These are phyloP conservation scores for Calidris pygmaea DNA, from an alignment of 2,113 vertebrate genomes.

Conservation along the genomic window DNA sequence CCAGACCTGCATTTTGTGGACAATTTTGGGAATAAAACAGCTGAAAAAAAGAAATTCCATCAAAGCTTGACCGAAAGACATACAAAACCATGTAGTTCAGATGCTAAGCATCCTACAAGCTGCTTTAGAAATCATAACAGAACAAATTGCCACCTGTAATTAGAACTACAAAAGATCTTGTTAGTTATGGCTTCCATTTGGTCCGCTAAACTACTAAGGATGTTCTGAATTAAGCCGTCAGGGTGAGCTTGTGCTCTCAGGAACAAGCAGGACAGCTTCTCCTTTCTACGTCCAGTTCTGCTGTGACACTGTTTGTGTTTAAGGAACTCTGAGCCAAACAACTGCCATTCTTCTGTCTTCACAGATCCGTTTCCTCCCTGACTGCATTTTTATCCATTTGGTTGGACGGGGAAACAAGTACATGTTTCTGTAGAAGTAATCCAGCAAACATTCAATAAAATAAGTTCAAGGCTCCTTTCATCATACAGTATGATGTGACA, in stretches of 20 bases:
- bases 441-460: neutral
- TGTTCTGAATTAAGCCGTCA: neutral
- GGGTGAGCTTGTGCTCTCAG: neutral
- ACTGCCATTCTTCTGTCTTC: neutral
- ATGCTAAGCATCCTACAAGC: neutral
- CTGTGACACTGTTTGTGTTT: neutral
- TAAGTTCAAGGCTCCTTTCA: neutral
- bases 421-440: neutral
- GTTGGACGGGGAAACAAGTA: neutral
- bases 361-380: accelerated
- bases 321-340: neutral
- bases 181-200: slow-evolving; percentile 16
- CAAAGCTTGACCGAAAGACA: neutral
- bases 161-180: neutral
- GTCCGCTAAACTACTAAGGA: neutral
- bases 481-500: neutral
- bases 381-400: neutral
- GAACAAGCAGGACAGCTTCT: neutral
- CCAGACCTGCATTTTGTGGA: neutral
- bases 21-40: neutral
- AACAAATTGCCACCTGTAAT: neutral
- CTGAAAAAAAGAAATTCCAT: neutral
- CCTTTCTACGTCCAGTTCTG: neutral
- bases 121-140: neutral
- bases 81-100: neutral